Base-by-base conservation (phyloP, 1,140 invertebrate genomes). In the Ceratina calcarata region DNA sequence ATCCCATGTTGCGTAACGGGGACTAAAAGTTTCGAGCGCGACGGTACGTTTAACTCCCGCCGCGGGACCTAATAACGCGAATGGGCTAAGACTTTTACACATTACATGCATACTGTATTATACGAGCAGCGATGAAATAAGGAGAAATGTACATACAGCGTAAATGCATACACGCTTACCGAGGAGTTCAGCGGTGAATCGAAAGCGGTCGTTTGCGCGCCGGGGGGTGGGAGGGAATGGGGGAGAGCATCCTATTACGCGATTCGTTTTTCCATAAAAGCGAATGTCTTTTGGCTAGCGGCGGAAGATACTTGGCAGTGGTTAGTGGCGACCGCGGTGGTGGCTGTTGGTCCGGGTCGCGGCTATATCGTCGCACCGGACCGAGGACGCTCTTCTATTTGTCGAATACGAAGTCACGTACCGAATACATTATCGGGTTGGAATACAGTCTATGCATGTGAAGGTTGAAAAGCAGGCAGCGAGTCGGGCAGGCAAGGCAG, bases 401-500 rank as follows among this genome's bases (percentile, higher is more conserved):
- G 83, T 86, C 82, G 77, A 81, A 82, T 86, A 84, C 84, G 81
- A 77, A 87, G 80, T 85, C 86, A 87, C 86, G 81, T 85, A 86
- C 86, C 84, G 80, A 87, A 84, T 87, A 87, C 78, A 84, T 82
- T 86, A 82, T 87, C 85, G 81, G 84, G 60, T 45, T 67, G 81
- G 84, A 76, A 81, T 84, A 87, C 85, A 78, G 75, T 84, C 78
- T 86, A 79, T 87, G 84, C 85, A 87, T 86, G 84, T 80, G 86
- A 87, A 87, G 83, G 86, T 66, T 87, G 86, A 85, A 86, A 87
- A 85, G 86, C 86, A 82, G 85, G 85, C 86, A 70, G 58, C 37
- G 10, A 32, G 27, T 32, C 27, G 27, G 27, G 81, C 84, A 73
- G 82, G 68, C 37, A 7, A 72, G 77, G 82, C 76, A 64, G 78